Evolutionary conservation across 2,113 vertebrate species (phyloP), one percentile per base, ranked within the genome.

Genomic region (Prolemur simus): DNA sequence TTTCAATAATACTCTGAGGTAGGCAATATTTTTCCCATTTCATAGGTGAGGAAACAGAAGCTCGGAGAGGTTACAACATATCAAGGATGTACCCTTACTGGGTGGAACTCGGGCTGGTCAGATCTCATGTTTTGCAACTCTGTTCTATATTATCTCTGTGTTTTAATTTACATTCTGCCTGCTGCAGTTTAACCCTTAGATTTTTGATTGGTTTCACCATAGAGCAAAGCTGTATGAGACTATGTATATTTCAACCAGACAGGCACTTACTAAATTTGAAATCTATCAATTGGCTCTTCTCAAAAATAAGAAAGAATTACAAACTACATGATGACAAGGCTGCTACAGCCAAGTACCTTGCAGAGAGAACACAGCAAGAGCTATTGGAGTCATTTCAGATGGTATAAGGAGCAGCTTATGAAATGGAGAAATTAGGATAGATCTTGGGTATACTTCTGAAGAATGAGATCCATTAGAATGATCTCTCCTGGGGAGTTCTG

Each of bases 391-490:
- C 80, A 71, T 96, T 97, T 87, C 4, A 1, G 88, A 95, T 91
- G 81, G 81, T 95, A 90, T 77, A 92, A 92, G 58, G 66, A 96
- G 92, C 92, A 98, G 96, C 81, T 96, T 97, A 93, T 94, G 92
- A 90, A 96, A 96, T 89, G 89, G 49, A 94, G 95, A 98, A 95
- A 96, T 96, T 89, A 96, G 91, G 80, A 96, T 95, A 93, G 91
- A 97, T 96, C 96, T 96, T 95, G 97, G 97, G 97, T 93, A 49
- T n/a, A 95, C 84, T 94, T 98, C 69, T 83, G 85, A 97, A 92
- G 95, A 96, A 95, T 96, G 92, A 96, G 71, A 27, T 83, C 54
- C 49, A 92, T 97, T 95, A 97, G 49, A 58, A 77, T 0, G 2
- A 81, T 92, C 94, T 97, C 94, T 96, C 66, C 63, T 37, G 73